Evolutionary conservation across 2,797 vertebrate genomes (phyloP), one percentile per base, ranked within the genome.

Genomic region (Meda fulgida): DNA sequence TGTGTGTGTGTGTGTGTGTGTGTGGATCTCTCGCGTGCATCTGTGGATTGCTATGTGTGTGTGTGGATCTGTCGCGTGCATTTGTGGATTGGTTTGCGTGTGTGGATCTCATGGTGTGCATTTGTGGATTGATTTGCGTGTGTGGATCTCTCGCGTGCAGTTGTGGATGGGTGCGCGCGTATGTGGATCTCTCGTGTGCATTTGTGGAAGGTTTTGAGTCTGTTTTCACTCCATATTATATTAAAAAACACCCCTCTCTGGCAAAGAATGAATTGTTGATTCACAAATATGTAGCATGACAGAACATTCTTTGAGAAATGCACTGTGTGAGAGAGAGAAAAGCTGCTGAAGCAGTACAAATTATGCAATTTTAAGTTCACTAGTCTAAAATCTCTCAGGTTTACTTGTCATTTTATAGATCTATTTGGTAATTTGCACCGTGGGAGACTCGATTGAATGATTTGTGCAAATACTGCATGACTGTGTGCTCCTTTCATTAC

Each of bases 381-480:
- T 55, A 58, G 46, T 69, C 78, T n/a, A 23, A 40, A 69, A 80
- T 67, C 13, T 67, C 46, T 71, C 34, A 81, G 48, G 75, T 77
- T 58, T 51, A 58, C 51, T 38, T 77, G 34, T 38, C 51, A 58
- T 77, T 77, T 77, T 76, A 36, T 58, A 38, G 36, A 38, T 38
- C 18, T 38, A 77, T 77, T 77, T 77, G 34, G 73, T 77, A 58
- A 77, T 77, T 77, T 77, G 51, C 75, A 9, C 19, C 23, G 29
- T n/a, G 73, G 21, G 51, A 55, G 23, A 38, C 51, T 77, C 21
- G 4, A 26, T 18, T n/a, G 34, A 58, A 77, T 0, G 34, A 51
- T 38, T 34, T 77, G 38, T 58, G 51, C 51, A 58, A 77, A 77
- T 34, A 34, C 75, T 38, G 31, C 48, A 55, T 36, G 48, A 34